Percentiles rank a stretch among this genome's conserved stretches.
Conservation (phyloP, 2,113 vertebrate species). For the Embiotoca jacksoni region DNA sequence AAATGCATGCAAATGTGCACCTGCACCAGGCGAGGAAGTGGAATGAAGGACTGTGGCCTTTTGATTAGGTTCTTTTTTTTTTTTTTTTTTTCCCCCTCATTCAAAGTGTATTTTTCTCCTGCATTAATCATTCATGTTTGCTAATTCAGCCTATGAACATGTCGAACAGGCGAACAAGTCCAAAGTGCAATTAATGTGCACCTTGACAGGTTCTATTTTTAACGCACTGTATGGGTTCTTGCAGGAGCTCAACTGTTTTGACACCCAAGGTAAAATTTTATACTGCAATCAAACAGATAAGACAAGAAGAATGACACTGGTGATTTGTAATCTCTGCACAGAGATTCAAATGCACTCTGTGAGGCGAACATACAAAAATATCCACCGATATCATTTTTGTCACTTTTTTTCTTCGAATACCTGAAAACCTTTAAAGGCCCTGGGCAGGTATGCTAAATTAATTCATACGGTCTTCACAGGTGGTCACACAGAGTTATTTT, state of each 20-base stretch:
- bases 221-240: conserved; percentile 17
- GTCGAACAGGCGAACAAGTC: conserved; percentile 35
- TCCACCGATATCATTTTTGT: conserved; percentile 38
- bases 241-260: conserved; percentile 23
- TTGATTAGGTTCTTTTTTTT: conserved; percentile 76
- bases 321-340: conserved; percentile 39
- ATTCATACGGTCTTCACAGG: conserved; percentile 60
- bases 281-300: conserved; percentile 50
- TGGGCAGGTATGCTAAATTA: conserved; percentile 66
- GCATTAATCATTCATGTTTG: conserved; percentile 65
- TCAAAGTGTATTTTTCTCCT: conserved; percentile 58
- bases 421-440: conserved; percentile 39
- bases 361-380: conserved; percentile 17
- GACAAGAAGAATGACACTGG: conserved; percentile 31
- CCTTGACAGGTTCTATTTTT: conserved; percentile 34
- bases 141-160: conserved; percentile 41
- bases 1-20: conserved; percentile 86
- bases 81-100: conserved; percentile 23
- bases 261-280: conserved; percentile 37
- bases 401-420: conserved; percentile 31
- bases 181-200: conserved; percentile 37
- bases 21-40: conserved; percentile 72
- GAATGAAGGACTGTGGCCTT: conserved; percentile 71
- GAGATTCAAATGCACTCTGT: conserved; percentile 36
- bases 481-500: conserved; percentile 69